Conservation (phyloP, 1,140 invertebrate species). For the Thaumatotibia leucotreta region DNA sequence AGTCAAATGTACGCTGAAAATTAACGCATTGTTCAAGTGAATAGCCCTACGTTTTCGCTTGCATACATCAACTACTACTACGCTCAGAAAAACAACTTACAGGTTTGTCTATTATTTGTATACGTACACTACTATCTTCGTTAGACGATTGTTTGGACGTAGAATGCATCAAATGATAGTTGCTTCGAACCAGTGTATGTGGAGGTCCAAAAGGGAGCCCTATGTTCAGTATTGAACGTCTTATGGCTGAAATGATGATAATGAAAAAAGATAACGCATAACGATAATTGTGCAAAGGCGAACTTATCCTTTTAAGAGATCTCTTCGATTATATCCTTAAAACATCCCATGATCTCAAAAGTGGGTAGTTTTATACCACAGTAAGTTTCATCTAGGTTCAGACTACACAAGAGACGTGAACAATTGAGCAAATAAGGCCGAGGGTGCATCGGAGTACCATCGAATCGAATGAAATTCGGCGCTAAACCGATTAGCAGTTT, state of each 20-base stretch:
- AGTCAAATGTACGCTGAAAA: not conserved
- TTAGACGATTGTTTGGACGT: too few relatives aligned
- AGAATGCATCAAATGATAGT: too few relatives aligned
- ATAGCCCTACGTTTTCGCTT: not conserved
- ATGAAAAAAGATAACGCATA: too few relatives aligned
- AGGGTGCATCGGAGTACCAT: not conserved
- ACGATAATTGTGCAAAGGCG: too few relatives aligned
- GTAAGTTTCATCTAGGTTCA: not conserved
- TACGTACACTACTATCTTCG: too few relatives aligned
- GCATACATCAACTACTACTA: not conserved
- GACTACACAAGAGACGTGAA: not conserved
- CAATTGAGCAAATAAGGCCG: not conserved
- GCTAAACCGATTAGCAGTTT: not conserved
- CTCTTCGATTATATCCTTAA: too few relatives aligned
- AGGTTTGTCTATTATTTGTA: too few relatives aligned
- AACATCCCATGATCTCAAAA: not conserved
- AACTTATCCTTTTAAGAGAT: too few relatives aligned
- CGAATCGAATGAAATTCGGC: constrained; percentile 1
- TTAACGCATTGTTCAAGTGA: not conserved
- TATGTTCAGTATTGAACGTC: too few relatives aligned
- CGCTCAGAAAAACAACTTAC: not conserved
- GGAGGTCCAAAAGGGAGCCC: too few relatives aligned
- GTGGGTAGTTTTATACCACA: not conserved
- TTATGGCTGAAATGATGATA: too few relatives aligned
- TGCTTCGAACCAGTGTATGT: too few relatives aligned